Base-by-base conservation (phyloP, 1,140 invertebrate species). In the Drosophila lacertosa region DNA sequence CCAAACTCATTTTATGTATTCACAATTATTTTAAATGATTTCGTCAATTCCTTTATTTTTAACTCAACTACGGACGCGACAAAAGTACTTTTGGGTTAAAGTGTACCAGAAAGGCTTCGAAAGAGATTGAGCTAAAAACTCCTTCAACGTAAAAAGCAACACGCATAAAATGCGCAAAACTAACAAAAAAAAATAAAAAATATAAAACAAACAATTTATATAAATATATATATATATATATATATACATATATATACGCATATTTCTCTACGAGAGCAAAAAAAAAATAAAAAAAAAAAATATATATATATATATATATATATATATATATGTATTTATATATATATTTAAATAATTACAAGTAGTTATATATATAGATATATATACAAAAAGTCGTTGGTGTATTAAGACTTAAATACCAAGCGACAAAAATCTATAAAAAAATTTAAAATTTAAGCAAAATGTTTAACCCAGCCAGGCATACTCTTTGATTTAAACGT, bases 111-210 rank as follows among this genome's bases (percentile, higher is more conserved):
- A 44, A 33, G 7, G 54, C 53, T 58, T 58, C 29, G 54, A 29
- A 29, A 29, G 26, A 29, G 26, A 71, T 68, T 74, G 69, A 82
- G 77, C 77, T 77, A 81, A 67, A 83, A 24, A 88, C 77, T 86
- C 82, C 82, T 86, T 86, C 82, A 82, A 86, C 70, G 48, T 75
- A 74, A 59, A 77, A 86, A 86, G 82, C 82, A 86, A 86, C 77
- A 82, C 73, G 82, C 82, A 86, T 86, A 74, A 77, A 86, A 86
- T 86, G 82, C 81, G 82, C 74, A 88, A 86, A 74, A 64, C 51
- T 66, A 47, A 77, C 45, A 55, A 69, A 68, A 37, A 59, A 79
- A 60, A 40, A 67, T 35, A 37, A 54, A 29, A 65, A 42, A 53
- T 13, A 37, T 39, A 33, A 62, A 33, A 55, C 51, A 54, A 53